phyloP scores from a whole-genome alignment of 64 coral and sea anemone genomes.

The Montipora capricornis region DNA sequence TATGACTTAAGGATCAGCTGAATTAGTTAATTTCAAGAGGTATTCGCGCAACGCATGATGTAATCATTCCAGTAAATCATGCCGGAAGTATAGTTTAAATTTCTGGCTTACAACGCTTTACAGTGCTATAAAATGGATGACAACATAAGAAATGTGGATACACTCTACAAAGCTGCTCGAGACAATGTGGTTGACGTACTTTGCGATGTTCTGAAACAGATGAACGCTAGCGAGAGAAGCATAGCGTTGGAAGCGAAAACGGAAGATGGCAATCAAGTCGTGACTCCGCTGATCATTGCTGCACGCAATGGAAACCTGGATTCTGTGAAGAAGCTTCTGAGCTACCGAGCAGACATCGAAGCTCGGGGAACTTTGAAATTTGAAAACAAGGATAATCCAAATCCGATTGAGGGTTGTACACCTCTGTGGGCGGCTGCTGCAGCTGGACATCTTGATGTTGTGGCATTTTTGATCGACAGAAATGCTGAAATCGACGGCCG shows the following conservation, averaged over 20 bases:
- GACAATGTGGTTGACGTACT: background rate
- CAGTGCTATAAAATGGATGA: no score
- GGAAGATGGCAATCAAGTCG: no score
- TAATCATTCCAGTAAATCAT: no score
- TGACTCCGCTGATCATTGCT: no score
- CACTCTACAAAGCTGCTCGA: background rate
- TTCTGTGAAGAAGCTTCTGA: conserved; percentile 33
- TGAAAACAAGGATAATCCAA: background rate
- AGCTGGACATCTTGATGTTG: background rate
- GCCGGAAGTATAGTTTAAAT: no score
- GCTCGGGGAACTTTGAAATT: conserved; percentile 30
- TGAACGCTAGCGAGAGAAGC: background rate
- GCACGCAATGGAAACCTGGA: no score
- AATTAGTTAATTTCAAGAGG: no score
- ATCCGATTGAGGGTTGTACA: conserved; percentile 1
- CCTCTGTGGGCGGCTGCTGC: conserved; percentile 49
- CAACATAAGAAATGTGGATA: background rate
- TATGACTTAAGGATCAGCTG: no score
- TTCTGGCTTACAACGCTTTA: no score
- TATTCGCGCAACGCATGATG: no score
- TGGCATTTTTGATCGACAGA: background rate
- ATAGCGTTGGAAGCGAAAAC: no score
- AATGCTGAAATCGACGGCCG: no score
- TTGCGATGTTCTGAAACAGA: background rate
- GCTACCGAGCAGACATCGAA: conserved; percentile 19